Base-by-base conservation (phyloP, 2,888 invertebrate genomes). In the Hypolimnas misippus region DNA sequence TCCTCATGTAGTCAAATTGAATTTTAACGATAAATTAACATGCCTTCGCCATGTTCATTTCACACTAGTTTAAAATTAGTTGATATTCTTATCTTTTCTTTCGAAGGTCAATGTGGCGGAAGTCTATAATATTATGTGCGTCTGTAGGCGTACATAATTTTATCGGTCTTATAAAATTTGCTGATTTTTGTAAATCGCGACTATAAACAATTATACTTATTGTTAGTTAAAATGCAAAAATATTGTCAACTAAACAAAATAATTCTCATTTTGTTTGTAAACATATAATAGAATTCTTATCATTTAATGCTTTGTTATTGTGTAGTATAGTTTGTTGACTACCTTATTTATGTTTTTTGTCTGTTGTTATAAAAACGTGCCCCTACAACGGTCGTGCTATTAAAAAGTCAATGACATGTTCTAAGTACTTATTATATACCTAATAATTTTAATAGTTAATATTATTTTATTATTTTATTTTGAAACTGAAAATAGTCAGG, bases 331-430 rank as follows among this genome's bases (percentile, higher is more conserved):
- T 65, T 58, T 65, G 62, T 65, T 62, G 58, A 65, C 65, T 62
- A 59, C 35, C 35, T 46, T 57, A 64, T 57, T 60, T 53, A 53
- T 60, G 55, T 51, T 56, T 59, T 72, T 73, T 71, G 70, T 66
- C 64, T 61, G 69, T 66, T 56, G 33, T 49, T 63, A 62, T 55
- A 63, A 69, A 75, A 73, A 74, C 69, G 55, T 68, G 65, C 55
- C 68, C 63, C 54, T 64, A 63, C 78, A 84, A 78, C 80, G 78
- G 79, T 78, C 74, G 77, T 63, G 76, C 81, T 74, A 79, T 79
- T 79, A 79, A 76, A 64, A 70, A 79, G 83, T 82, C 85, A 83
- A 79, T 76, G 83, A 81, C 84, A 76, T 33, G 42, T 38, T 44
- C 16, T 35, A 38, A 12, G n/a, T n/a, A n/a, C n/a, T n/a, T n/a